Evolutionary conservation across 2,797 vertebrate genomes (phyloP).

Genomic region (Onychomys arenicola): DNA sequence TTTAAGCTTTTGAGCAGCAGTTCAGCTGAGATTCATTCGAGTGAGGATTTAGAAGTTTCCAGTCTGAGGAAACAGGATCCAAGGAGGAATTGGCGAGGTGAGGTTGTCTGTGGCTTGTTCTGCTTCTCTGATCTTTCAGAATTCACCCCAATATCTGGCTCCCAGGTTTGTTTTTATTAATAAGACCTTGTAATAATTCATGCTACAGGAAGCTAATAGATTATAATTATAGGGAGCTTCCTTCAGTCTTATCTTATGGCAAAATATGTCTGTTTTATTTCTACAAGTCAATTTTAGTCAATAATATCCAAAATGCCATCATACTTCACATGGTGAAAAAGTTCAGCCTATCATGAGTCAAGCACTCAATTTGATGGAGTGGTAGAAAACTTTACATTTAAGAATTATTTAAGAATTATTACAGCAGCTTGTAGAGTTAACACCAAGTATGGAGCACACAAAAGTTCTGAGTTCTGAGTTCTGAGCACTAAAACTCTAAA

Average conservation of each 20-base stretch:
- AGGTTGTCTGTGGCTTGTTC: no score
- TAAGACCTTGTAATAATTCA: no score
- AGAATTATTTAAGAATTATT: neutral
- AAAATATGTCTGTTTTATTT: neutral
- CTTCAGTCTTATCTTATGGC: constrained; percentile 4
- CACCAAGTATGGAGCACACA: neutral
- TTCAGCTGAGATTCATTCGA: no score
- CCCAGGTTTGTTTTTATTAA: no score
- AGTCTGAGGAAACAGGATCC: no score
- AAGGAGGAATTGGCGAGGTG: no score
- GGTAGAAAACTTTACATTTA: neutral
- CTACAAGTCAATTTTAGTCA: neutral
- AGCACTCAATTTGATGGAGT: neutral
- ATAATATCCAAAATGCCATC: neutral
- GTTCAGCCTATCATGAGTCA: neutral
- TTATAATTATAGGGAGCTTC: neutral
- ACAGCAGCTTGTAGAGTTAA: neutral
- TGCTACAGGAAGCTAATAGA: neutral
- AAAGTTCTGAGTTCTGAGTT: neutral
- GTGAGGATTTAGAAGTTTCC: no score
- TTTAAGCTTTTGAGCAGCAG: no score
- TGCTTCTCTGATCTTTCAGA: no score
- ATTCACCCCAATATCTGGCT: no score
- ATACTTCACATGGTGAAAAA: neutral
- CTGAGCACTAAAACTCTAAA: neutral